These are phyloP conservation scores for Capromys pilorides DNA, from an alignment of 2,797 vertebrate genomes.

Conservation along the genomic window DNA sequence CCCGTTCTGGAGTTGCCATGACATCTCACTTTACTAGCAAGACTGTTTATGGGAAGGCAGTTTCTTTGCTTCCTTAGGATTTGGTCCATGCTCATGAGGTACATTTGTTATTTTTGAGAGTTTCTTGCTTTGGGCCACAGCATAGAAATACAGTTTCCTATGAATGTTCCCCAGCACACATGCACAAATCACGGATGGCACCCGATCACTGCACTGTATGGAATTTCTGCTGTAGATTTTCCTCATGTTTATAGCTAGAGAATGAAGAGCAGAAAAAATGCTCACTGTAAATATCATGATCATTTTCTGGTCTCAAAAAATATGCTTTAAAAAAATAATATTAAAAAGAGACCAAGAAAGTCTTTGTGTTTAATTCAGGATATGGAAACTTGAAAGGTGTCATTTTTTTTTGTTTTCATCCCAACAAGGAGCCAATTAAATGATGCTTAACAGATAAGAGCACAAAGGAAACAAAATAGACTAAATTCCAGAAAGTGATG, in stretches of 20 bases:
- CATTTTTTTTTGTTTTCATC: neutral
- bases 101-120: neutral
- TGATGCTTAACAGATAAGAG: slow-evolving; percentile 21
- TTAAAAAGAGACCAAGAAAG: neutral
- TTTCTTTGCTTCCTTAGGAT: slow-evolving; percentile 58
- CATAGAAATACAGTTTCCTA: neutral
- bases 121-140: neutral
- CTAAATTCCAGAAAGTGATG: slow-evolving; percentile 3
- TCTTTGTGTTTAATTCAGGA: neutral
- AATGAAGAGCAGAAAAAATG: slow-evolving; percentile 77
- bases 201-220: neutral
- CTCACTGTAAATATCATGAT: slow-evolving; percentile 75
- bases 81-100: neutral
- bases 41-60: slow-evolving; percentile 68
- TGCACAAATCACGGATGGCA: neutral
- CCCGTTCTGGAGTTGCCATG: slow-evolving; percentile 68
- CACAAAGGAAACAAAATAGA: slow-evolving; percentile 24
- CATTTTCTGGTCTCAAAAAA: slow-evolving; percentile 64
- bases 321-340: neutral
- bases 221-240: slow-evolving; percentile 66
- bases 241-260: slow-evolving; percentile 63
- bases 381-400: neutral
- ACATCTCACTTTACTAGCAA: slow-evolving; percentile 77
- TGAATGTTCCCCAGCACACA: neutral
- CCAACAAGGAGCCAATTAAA: neutral